Conservation (phyloP, 2,888 invertebrate genomes). For the Micoletzkya japonica region DNA sequence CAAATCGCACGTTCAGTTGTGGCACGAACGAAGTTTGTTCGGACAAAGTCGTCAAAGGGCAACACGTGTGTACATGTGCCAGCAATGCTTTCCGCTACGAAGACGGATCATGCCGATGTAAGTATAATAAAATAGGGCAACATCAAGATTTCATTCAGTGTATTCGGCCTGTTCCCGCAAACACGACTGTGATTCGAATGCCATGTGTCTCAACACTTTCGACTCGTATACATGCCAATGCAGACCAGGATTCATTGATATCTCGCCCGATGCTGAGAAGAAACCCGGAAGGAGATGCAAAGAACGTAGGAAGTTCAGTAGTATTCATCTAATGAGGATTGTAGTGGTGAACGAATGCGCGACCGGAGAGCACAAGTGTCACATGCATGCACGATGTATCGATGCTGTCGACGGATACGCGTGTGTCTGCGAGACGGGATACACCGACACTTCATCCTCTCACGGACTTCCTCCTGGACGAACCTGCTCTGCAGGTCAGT, state of each 20-base stretch:
- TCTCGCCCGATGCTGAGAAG: conserved; percentile 56
- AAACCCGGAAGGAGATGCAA: conserved; percentile 59
- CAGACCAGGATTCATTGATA: conserved; percentile 54
- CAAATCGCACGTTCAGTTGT: conserved; percentile 36
- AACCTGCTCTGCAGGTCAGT: conserved; percentile 55
- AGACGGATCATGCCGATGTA: conserved; percentile 58
- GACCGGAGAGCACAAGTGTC: conserved; percentile 56
- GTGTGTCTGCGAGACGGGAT: conserved; percentile 52
- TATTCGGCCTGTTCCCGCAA: conserved; percentile 54
- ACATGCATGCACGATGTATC: conserved; percentile 60
- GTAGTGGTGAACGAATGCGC: conserved; percentile 64
- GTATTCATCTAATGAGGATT: conserved; percentile 11
- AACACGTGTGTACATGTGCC: conserved; percentile 56
- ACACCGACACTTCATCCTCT: conserved; percentile 60
- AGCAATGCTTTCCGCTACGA: conserved; percentile 55
- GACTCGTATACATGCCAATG: conserved; percentile 62
- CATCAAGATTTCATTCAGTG: conserved; percentile 31
- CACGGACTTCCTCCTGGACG: conserved; percentile 57
- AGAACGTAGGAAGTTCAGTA: conserved; percentile 52
- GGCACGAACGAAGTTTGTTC: conserved; percentile 55
- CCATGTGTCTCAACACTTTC: conserved; percentile 62
- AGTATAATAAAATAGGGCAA: conserved; percentile 1
- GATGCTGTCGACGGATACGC: conserved; percentile 56
- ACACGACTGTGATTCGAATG: conserved; percentile 56
- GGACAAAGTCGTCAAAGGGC: conserved; percentile 39